Evolutionary conservation across 2,888 invertebrate genomes (phyloP).

Genomic region (Rhagophthalmus giganteus): DNA sequence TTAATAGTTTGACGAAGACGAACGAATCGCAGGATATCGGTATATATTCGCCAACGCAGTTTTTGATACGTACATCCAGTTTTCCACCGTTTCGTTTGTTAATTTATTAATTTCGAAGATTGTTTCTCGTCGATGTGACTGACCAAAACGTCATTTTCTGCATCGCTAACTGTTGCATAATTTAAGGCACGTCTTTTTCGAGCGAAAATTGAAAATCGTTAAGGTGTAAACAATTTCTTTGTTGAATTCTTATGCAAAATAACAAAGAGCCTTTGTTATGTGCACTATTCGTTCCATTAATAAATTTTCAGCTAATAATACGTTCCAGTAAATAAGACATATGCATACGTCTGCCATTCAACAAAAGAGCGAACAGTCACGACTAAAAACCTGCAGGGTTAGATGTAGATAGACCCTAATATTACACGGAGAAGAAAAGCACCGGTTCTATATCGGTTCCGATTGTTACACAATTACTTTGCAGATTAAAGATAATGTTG

Average conservation of each 20-base stretch:
- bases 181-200: too few relatives aligned
- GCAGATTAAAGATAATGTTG: conserved; percentile 22
- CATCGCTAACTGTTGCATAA: too few relatives aligned
- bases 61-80: too few relatives aligned
- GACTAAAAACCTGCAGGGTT: conserved; percentile 15
- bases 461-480: conserved; percentile 15
- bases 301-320: conserved; percentile 19
- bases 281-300: conserved; percentile 1
- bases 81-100: too few relatives aligned
- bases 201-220: background rate
- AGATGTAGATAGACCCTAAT: conserved; percentile 10
- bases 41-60: too few relatives aligned
- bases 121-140: too few relatives aligned
- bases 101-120: too few relatives aligned
- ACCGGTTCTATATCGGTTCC: conserved; percentile 5
- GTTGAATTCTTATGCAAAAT: background rate
- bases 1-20: too few relatives aligned
- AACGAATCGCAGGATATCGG: too few relatives aligned
- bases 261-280: conserved; percentile 1
- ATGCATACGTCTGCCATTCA: conserved; percentile 13
- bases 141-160: too few relatives aligned
- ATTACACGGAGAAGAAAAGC: conserved; percentile 6
- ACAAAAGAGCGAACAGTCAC: conserved; percentile 20
- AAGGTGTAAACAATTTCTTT: background rate
- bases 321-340: conserved; percentile 15